Evolutionary conservation across 2,797 vertebrate species (phyloP).

Genomic region (Peromyscus melanophrys): DNA sequence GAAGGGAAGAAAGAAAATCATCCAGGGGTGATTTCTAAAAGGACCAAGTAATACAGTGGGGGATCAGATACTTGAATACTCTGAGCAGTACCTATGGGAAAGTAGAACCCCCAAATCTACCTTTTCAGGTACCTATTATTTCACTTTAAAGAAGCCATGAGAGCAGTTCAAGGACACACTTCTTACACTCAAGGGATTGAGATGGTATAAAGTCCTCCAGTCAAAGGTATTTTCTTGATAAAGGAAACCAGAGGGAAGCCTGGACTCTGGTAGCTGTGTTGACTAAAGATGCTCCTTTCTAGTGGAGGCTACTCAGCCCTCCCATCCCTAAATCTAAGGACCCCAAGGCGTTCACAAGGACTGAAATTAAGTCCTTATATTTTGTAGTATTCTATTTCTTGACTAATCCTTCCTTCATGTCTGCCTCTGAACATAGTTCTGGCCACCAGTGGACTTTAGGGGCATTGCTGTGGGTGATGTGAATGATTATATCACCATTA

Average conservation of each 20-base stretch:
- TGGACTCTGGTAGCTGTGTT: not conserved
- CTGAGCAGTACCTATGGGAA: conserved; percentile 46
- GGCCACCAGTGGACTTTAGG: not conserved
- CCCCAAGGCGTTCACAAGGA: not conserved
- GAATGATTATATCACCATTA: not conserved
- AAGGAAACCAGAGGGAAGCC: not conserved
- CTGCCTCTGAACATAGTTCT: not conserved
- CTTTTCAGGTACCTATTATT: not conserved
- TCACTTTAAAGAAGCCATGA: not conserved
- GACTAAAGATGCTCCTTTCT: not conserved
- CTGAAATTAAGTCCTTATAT: not conserved
- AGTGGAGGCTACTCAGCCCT: not conserved
- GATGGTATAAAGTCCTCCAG: not conserved
- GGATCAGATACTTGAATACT: not conserved
- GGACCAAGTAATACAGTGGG: not conserved
- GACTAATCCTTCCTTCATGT: not conserved
- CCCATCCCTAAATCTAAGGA: not conserved
- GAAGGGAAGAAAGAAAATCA: not conserved
- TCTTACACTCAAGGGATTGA: not conserved
- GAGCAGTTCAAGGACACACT: not conserved
- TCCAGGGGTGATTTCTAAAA: not conserved
- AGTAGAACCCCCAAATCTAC: conserved; percentile 9
- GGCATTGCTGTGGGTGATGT: not conserved
- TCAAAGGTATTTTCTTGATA: not conserved
- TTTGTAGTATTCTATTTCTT: not conserved